Base-by-base conservation (phyloP, 2,113 vertebrate genomes). In the Sander lucioperca region DNA sequence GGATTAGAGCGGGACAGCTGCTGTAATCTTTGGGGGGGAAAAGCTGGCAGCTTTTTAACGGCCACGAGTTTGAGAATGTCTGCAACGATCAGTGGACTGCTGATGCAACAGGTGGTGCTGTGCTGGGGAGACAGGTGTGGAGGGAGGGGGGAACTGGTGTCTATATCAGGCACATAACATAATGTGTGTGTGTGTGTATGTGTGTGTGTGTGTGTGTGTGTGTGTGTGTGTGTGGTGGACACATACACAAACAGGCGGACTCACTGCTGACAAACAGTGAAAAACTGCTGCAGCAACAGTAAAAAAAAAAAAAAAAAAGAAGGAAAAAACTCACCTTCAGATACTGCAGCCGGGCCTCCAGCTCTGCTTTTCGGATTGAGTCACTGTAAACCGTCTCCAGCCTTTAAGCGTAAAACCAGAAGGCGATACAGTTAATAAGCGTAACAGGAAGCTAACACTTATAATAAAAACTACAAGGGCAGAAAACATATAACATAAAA, bases 341-440 rank as follows among this genome's bases (percentile, higher is more conserved):
- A 94, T 97, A 99, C 92, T 98, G 97, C 89, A 99, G 95, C 48
- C 97, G 95, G 0, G 98, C 97, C 74, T 99, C 97, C 86, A 99
- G 92, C 89, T 99, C 98, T 0, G 97, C 97, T 91, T 96, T 97
- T 14, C 98, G 93, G 85, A 99, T 97, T 0, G 97, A 93, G 0
- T 97, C 95, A 12, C 98, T 98, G 0, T 97, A 99, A 63, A 99
- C 94, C 0, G 97, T 99, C 91, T 98, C 96, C 25, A 99, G 93
- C 80, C 97, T 99, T 33, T 83, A 53, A 77, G 45, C 1, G 43
- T 27, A 61, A 84, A 79, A 83, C 6, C 79, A 86, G 65, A 78
- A 78, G 65, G 50, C 53, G 61, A 27, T 13, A 30, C 7, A 58
- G 65, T 84, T 92, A 88, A 79, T 71, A 79, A 84, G n/a, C 6